Conservation (phyloP, 2,888 invertebrate species). For the Cyaniris semiargus region DNA sequence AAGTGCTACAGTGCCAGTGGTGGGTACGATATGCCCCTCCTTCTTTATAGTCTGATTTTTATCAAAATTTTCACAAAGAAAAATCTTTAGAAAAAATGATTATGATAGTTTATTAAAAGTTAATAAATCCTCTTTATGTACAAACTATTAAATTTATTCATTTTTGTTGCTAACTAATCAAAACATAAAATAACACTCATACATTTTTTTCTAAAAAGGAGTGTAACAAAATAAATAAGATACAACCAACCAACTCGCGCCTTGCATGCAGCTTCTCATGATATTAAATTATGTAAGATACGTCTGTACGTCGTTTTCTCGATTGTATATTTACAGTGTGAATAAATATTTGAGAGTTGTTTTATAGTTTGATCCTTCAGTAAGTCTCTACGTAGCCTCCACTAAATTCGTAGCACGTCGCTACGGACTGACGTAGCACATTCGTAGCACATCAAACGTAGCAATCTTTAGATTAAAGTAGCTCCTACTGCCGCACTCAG, state of each 20-base stretch:
- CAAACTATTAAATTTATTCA: too few relatives aligned
- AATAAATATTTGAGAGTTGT: not conserved
- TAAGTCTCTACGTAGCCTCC: not conserved
- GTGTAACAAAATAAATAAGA: not conserved
- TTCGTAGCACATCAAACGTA: constrained; percentile 14
- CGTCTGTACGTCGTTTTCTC: not conserved
- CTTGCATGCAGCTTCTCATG: not conserved
- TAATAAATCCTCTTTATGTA: too few relatives aligned
- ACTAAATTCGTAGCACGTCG: constrained; percentile 11
- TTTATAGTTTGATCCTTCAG: constrained; percentile 4
- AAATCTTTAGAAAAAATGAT: too few relatives aligned
- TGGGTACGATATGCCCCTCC: too few relatives aligned
- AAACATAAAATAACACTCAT: too few relatives aligned
- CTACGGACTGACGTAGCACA: not conserved
- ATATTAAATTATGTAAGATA: not conserved
- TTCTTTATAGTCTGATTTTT: too few relatives aligned
- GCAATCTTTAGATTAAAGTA: not conserved
- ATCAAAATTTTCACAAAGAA: too few relatives aligned
- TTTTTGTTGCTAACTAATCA: too few relatives aligned
- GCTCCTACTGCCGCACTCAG: not conserved
- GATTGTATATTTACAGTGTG: not conserved
- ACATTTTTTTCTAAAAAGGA: too few relatives aligned
- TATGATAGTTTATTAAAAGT: too few relatives aligned
- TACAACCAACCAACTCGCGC: not conserved
- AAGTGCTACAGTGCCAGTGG: too few relatives aligned